Conservation (phyloP, 2,888 invertebrate genomes). For the Drosophila tanythrix region DNA sequence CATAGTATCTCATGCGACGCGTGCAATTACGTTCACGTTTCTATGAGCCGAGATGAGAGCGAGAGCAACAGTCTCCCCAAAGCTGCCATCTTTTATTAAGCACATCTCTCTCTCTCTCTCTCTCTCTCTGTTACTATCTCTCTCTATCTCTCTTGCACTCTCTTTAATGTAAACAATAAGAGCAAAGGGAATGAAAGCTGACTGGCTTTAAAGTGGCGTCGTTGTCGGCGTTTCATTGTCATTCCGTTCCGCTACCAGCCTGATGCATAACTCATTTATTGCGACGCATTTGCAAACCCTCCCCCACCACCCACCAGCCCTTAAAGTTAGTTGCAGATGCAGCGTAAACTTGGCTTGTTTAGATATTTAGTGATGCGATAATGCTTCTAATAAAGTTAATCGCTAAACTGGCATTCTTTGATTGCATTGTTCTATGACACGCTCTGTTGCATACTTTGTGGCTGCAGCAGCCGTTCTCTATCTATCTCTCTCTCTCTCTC, state of each 20-base stretch:
- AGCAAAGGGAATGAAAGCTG: conserved; percentile 40
- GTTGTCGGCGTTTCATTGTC: conserved; percentile 46
- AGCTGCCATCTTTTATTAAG: conserved; percentile 21
- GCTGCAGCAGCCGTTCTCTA: conserved; percentile 34
- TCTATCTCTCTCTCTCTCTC: too few species aligned
- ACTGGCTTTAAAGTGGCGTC: conserved; percentile 47
- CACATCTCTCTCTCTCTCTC: neutral
- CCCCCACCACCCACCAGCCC: neutral
- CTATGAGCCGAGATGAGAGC: conserved; percentile 47
- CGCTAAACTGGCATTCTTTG: conserved; percentile 14
- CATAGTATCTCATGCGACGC: conserved; percentile 23
- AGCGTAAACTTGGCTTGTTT: conserved; percentile 12
- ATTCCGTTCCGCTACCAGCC: conserved; percentile 28
- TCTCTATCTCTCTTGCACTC: conserved; percentile 7
- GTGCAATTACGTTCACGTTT: conserved; percentile 63
- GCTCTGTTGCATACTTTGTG: conserved; percentile 70
- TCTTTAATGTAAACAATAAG: conserved; percentile 56
- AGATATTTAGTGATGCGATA: conserved; percentile 23
- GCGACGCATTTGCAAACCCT: conserved; percentile 66
- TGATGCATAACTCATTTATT: conserved; percentile 68
- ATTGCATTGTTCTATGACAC: conserved; percentile 32
- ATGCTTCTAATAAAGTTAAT: conserved; percentile 34
- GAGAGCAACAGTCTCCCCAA: conserved; percentile 47
- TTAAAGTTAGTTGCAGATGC: neutral
- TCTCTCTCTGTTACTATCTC: conserved; percentile 9